These are phyloP conservation scores for Holacanthus passer DNA, from an alignment of 2,113 vertebrate genomes.

Conservation along the genomic window DNA sequence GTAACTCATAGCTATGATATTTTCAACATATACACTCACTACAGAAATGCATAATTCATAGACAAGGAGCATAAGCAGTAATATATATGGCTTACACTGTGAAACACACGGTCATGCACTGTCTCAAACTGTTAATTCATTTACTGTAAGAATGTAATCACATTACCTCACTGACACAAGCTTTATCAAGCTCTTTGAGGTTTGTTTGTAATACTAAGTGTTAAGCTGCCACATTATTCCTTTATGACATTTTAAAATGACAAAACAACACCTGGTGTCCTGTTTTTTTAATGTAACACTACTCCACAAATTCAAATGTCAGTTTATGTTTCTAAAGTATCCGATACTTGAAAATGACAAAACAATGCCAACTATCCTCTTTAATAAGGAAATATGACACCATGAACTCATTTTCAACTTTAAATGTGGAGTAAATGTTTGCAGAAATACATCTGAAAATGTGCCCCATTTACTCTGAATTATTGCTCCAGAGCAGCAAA, in stretches of 20 bases:
- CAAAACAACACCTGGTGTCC: background rate
- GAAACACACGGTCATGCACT: background rate
- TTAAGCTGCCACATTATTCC: slow-evolving; percentile 24
- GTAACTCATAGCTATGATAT: background rate
- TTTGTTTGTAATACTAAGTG: slow-evolving; percentile 6
- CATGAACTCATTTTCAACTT: slow-evolving; percentile 51
- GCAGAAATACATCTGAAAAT: slow-evolving; percentile 7
- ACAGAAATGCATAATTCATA: background rate
- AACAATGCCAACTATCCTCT: slow-evolving; percentile 5
- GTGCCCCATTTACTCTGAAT: slow-evolving; percentile 14
- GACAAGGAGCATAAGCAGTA: background rate
- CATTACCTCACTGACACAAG: slow-evolving; percentile 22
- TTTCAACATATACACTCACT: background rate
- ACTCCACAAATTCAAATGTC: background rate
- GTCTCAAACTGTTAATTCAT: slow-evolving; percentile 18
- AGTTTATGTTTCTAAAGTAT: background rate
- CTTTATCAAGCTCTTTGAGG: background rate
- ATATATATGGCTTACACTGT: background rate
- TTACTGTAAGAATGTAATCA: slow-evolving; percentile 40
- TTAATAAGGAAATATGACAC: slow-evolving; percentile 1
- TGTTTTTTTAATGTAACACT: slow-evolving; percentile 12
- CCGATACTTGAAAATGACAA: background rate
- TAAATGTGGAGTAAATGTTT: slow-evolving; percentile 9
- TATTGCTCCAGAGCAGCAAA: slow-evolving; percentile 47
- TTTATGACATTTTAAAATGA: slow-evolving; percentile 12